phyloP scores from a whole-genome alignment of 2,113 vertebrate species.

The Scomber colias region DNA sequence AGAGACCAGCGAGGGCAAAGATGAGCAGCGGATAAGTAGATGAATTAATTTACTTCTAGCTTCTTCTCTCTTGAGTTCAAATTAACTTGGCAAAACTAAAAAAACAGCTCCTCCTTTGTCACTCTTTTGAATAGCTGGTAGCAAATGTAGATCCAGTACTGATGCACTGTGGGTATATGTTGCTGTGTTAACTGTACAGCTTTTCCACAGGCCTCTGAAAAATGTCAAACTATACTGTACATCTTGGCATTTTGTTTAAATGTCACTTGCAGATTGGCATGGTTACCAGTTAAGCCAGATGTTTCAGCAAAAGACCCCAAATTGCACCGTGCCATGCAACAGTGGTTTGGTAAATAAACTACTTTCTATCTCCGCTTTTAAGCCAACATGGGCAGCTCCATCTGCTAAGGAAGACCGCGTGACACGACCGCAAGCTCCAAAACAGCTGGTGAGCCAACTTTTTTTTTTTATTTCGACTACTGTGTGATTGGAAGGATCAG shows the following conservation, averaged over 20 bases:
- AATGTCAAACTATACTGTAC: constrained; percentile 13
- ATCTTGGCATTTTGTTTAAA: constrained; percentile 50
- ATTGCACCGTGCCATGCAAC: background rate
- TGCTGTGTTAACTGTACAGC: background rate
- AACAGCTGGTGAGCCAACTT: no score
- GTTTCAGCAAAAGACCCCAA: constrained; percentile 27
- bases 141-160: background rate
- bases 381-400: no score
- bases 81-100: constrained; percentile 1
- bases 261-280: constrained; percentile 28
- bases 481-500: background rate
- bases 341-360: background rate
- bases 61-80: constrained; percentile 21
- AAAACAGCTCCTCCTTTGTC: constrained; percentile 6
- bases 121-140: constrained; percentile 5
- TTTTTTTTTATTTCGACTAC: no score
- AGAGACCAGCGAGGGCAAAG: constrained; percentile 7
- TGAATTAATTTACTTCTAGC: constrained; percentile 36
- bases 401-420: no score
- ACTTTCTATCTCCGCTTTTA: background rate
- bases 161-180: background rate
- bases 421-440: no score
- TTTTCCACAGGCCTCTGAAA: background rate
- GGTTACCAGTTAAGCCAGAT: background rate
- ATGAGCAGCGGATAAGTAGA: constrained; percentile 9